Conservation (phyloP, 2,113 vertebrate species). For the Dunckerocampus dactyliophorus region DNA sequence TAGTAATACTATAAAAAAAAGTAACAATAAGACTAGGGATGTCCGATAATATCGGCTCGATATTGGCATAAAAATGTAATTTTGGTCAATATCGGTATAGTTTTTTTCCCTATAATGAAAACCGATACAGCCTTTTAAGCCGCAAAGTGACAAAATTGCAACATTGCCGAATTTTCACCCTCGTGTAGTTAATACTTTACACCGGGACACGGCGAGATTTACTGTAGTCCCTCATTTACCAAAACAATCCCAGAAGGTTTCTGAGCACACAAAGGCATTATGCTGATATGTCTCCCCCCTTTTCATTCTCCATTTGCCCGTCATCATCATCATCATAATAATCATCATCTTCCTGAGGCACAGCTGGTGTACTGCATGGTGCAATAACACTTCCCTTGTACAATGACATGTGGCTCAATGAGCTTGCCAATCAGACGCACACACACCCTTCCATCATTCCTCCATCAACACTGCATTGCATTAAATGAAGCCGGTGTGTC, state of each 20-base stretch:
- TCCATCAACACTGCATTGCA: neutral
- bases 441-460: neutral
- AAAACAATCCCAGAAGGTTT: slow-evolving; percentile 13
- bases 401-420: slow-evolving; percentile 52
- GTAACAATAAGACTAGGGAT: no score
- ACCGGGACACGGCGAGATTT: no score
- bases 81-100: no score
- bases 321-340: slow-evolving; percentile 23
- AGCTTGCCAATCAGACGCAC: slow-evolving; percentile 28
- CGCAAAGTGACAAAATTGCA: no score
- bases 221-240: slow-evolving; percentile 3
- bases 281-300: neutral
- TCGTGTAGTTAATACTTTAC: no score
- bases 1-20: no score
- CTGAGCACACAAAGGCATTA: neutral
- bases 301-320: slow-evolving; percentile 6
- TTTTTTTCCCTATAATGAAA: no score
- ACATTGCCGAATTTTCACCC: no score
- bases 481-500: slow-evolving; percentile 1
- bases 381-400: slow-evolving; percentile 47
- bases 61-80: no score
- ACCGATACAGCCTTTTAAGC: no score
- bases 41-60: no score
- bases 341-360: slow-evolving; percentile 31
- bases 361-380: slow-evolving; percentile 52